Percentiles rank a stretch among this genome's conserved stretches.
These are phyloP conservation scores for Alloscopus bannaensis DNA, from an alignment of 2,888 invertebrate genomes.

Conservation along the genomic window DNA sequence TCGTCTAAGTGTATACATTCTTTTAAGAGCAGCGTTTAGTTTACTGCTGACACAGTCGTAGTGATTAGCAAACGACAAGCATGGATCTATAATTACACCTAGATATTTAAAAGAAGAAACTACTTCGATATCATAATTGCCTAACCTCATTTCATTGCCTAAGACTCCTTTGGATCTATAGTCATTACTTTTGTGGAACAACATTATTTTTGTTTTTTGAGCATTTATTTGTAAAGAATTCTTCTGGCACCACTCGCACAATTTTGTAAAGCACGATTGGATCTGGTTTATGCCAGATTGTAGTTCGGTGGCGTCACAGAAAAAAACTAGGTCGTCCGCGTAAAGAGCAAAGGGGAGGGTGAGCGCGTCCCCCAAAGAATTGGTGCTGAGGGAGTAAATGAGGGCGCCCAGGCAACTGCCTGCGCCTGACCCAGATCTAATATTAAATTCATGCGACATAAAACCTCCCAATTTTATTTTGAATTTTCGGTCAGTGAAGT, in stretches of 20 bases:
- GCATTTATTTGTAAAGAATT: neutral
- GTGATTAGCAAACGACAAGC: neutral
- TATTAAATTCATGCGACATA: slow-evolving; percentile 7
- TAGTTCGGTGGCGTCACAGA: neutral
- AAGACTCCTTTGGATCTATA: neutral
- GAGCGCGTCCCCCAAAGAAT: neutral
- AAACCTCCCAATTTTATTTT: slow-evolving; percentile 9
- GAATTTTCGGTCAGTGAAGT: slow-evolving; percentile 11
- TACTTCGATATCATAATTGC: neutral
- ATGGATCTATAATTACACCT: neutral
- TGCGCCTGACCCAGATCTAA: slow-evolving; percentile 18
- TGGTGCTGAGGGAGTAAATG: neutral
- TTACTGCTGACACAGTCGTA: neutral
- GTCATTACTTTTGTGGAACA: neutral
- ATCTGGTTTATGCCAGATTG: neutral
- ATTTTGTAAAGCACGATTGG: neutral
- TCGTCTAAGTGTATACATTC: neutral
- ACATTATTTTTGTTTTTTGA: slow-evolving; percentile 3
- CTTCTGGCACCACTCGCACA: neutral
- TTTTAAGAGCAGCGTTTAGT: neutral
- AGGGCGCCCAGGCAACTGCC: slow-evolving; percentile 12
- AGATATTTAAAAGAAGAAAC: neutral
- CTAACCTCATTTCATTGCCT: neutral
- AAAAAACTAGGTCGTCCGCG: slow-evolving; percentile 27
- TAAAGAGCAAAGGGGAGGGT: neutral